Conservation (phyloP, 2,113 vertebrate species). For the Epinephelus cyanopodus region DNA sequence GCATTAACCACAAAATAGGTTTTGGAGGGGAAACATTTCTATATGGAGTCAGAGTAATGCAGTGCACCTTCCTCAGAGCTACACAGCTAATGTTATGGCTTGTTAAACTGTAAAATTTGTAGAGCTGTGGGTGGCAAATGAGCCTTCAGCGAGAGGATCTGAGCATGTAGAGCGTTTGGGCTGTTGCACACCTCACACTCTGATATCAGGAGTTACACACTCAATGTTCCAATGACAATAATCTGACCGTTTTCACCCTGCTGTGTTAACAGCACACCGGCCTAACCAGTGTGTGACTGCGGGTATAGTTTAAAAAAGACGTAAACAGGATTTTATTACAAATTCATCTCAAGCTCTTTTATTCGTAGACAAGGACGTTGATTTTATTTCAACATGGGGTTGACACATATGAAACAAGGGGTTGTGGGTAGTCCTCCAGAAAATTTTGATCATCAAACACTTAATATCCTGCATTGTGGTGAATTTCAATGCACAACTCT, state of each 20-base stretch:
- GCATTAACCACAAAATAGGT: conserved; percentile 48
- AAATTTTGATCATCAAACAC: too few species aligned
- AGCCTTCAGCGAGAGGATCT: conserved; percentile 31
- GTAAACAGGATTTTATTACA: background rate
- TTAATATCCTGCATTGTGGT: too few species aligned
- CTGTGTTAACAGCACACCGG: background rate
- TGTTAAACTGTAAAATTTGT: conserved; percentile 32
- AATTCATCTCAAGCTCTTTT: background rate
- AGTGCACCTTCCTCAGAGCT: conserved; percentile 9
- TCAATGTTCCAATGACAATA: conserved; percentile 27
- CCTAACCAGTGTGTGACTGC: background rate
- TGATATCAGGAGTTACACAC: conserved; percentile 28
- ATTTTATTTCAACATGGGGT: too few species aligned
- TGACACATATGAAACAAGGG: too few species aligned
- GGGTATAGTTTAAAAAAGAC: background rate
- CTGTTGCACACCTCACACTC: conserved; percentile 34
- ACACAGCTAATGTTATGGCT: conserved; percentile 1
- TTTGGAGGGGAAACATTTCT: conserved; percentile 13
- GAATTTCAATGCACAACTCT: too few species aligned
- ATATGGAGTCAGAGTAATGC: conserved; percentile 49
- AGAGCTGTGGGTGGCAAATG: conserved; percentile 54
- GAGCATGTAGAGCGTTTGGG: conserved; percentile 20
- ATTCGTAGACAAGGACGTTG: background rate
- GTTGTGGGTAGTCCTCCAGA: too few species aligned
- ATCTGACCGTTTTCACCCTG: background rate